Conservation (phyloP, 2,797 vertebrate genomes). For the Liparis tanakae region DNA sequence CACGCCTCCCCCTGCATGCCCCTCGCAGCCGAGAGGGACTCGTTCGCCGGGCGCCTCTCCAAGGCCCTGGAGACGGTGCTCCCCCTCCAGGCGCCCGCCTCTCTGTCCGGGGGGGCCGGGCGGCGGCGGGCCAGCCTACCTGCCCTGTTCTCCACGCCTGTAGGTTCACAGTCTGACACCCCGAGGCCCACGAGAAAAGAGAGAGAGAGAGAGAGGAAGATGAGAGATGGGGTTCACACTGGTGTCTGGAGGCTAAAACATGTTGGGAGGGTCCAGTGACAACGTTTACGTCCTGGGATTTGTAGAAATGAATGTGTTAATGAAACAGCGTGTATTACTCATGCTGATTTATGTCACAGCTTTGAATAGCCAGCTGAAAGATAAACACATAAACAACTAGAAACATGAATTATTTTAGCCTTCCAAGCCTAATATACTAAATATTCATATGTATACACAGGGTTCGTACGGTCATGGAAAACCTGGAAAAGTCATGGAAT, state of each 20-base stretch:
- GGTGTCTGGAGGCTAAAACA: slow-evolving; percentile 45
- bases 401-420: not conserved
- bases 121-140: slow-evolving; percentile 96
- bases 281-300: slow-evolving; percentile 5
- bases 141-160: slow-evolving; percentile 94
- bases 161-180: slow-evolving; percentile 84
- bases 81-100: slow-evolving; percentile 90
- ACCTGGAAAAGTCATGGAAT: no score
- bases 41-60: slow-evolving; percentile 95
- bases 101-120: slow-evolving; percentile 88
- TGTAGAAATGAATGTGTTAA: not conserved
- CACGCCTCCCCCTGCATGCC: slow-evolving; percentile 82
- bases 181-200: slow-evolving; percentile 32
- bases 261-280: not conserved
- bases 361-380: slow-evolving; percentile 6
- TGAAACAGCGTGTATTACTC: slow-evolving; percentile 11
- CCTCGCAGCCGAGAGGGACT: slow-evolving; percentile 88
- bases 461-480: no score
- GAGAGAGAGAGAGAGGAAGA: slow-evolving; percentile 37
- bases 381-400: not conserved
- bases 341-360: not conserved
- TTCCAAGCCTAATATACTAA: not conserved
- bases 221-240: slow-evolving; percentile 16
- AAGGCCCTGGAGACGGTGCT: slow-evolving; percentile 96
- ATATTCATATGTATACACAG: not conserved